phyloP scores from a whole-genome alignment of 2,797 vertebrate species.

The Trematomus bernacchii region DNA sequence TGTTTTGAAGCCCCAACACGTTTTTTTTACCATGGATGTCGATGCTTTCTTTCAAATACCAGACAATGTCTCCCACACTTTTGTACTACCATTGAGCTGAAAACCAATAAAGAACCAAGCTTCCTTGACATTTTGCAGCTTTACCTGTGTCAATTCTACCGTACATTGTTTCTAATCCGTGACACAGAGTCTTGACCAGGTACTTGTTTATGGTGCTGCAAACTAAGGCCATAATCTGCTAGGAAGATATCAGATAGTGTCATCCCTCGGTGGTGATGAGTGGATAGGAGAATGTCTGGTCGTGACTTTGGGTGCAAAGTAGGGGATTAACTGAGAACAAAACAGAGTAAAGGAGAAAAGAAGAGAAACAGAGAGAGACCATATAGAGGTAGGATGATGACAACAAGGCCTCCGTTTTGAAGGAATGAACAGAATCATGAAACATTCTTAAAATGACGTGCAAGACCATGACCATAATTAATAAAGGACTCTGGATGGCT shows the following conservation, averaged over 20 bases:
- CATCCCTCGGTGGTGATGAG: conserved; percentile 64
- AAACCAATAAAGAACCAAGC: conserved; percentile 71
- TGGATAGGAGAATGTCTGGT: conserved; percentile 74
- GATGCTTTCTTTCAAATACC: conserved; percentile 50
- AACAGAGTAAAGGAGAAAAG: conserved; percentile 46
- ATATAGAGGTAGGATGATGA: conserved; percentile 38
- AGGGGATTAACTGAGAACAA: conserved; percentile 74
- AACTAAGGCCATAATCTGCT: conserved; percentile 77
- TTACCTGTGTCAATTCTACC: conserved; percentile 72
- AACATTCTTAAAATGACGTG: conserved; percentile 2
- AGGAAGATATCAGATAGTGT: conserved; percentile 64
- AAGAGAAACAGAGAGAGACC: conserved; percentile 32
- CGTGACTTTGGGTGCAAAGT: conserved; percentile 77
- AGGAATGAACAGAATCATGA: conserved; percentile 11
- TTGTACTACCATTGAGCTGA: conserved; percentile 46
- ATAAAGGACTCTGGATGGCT: neutral
- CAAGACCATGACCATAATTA: neutral
- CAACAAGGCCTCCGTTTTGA: conserved; percentile 18
- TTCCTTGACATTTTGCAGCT: conserved; percentile 79
- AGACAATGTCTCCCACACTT: conserved; percentile 38
- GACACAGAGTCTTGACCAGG: conserved; percentile 79
- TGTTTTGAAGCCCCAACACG: conserved; percentile 26
- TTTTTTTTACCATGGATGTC: conserved; percentile 22
- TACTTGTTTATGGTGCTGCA: conserved; percentile 78
- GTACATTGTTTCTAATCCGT: conserved; percentile 78